Evolutionary conservation across 2,888 invertebrate species (phyloP).

Genomic region (Subacronicta megacephala): DNA sequence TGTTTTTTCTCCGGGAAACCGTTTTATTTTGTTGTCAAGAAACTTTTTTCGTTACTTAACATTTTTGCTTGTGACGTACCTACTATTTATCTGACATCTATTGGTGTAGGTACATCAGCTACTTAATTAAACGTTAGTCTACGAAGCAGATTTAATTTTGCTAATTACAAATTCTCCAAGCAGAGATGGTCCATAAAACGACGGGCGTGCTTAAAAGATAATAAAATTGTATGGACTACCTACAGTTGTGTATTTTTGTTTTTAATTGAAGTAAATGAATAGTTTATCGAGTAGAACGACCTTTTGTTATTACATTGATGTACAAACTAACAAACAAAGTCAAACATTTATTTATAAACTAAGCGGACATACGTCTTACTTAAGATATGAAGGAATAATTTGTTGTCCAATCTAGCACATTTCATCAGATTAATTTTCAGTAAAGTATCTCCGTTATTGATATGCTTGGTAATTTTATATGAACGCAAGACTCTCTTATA

Average conservation of each 20-base stretch:
- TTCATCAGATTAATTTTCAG: no score
- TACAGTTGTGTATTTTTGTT: conserved; percentile 23
- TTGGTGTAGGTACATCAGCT: conserved; percentile 18
- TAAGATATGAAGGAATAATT: no score
- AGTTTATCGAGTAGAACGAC: conserved; percentile 11
- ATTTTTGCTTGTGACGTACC: background rate
- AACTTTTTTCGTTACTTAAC: conserved; percentile 12
- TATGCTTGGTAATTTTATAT: no score
- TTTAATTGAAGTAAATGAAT: conserved; percentile 19
- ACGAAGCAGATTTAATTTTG: conserved; percentile 49
- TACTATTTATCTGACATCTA: conserved; percentile 16
- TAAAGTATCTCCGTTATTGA: no score
- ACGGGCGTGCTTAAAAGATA: conserved; percentile 38
- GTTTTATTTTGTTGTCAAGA: conserved; percentile 15
- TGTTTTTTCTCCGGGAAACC: conserved; percentile 5
- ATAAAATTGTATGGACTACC: conserved; percentile 47
- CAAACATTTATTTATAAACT: no score
- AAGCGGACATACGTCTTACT: no score
- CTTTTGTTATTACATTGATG: background rate
- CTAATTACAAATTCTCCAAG: conserved; percentile 54
- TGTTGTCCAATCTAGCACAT: no score
- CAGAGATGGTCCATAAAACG: conserved; percentile 37
- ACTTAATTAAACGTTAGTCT: conserved; percentile 45
- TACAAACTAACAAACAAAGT: no score
- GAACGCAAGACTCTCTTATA: no score